Percentiles rank a stretch among this genome's conserved stretches.
Evolutionary conservation across 2,113 vertebrate species (phyloP).

Genomic region (Callorhinus ursinus): DNA sequence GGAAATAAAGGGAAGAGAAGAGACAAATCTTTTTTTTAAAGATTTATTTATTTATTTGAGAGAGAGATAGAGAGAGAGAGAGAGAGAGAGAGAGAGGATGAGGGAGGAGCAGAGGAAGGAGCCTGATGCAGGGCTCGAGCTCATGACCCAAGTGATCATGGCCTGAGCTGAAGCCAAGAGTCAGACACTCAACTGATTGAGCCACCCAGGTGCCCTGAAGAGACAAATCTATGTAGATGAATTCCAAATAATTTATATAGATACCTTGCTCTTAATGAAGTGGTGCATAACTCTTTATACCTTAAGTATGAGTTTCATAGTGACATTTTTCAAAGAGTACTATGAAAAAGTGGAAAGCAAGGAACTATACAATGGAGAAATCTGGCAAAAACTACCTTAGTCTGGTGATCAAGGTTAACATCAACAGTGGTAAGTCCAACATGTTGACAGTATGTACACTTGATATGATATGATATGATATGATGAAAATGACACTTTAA

Average conservation of each 20-base stretch:
- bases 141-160: not conserved
- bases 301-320: not conserved
- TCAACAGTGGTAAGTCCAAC: not conserved
- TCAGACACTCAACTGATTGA: not conserved
- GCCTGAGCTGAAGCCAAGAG: not conserved
- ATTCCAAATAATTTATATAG: not conserved
- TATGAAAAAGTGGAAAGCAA: not conserved
- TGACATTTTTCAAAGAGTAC: not conserved
- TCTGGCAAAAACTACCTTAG: not conserved
- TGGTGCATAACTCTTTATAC: not conserved
- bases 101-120: not conserved
- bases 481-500: not conserved
- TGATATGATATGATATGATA: not conserved
- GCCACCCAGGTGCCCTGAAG: not conserved
- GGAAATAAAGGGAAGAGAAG: not conserved
- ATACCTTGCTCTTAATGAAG: not conserved
- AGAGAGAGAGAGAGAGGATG: no score
- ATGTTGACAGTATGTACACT: not conserved
- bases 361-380: not conserved
- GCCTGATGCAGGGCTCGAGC: fast-evolving
- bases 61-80: no score
- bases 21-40: not conserved
- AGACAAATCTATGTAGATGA: not conserved
- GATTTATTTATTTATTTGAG: not conserved
- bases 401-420: not conserved